Percentiles rank a stretch among this genome's conserved stretches.
Conservation (phyloP, 1,140 invertebrate genomes). For the Sinonovacula constricta region DNA sequence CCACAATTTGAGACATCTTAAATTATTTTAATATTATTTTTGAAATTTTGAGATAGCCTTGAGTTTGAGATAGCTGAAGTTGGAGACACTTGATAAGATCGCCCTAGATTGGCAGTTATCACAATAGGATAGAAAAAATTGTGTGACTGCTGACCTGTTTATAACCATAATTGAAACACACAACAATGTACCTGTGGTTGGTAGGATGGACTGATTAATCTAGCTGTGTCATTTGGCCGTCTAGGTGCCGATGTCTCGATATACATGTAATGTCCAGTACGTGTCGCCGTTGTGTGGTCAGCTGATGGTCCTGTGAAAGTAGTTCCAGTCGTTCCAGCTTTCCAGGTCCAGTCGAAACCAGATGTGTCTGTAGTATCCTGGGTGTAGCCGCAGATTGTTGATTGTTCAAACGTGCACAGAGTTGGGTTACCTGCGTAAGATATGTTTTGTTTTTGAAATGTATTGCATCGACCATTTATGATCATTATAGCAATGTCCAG, state of each 20-base stretch:
- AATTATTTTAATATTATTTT: no score
- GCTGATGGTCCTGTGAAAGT: conserved; percentile 16
- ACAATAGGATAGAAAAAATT: no score
- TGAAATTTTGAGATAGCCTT: no score
- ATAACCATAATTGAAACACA: no score
- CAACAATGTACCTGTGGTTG: conserved; percentile 50
- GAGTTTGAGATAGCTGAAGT: no score
- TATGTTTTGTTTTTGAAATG: conserved; percentile 60
- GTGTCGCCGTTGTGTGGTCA: conserved; percentile 48
- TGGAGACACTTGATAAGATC: no score
- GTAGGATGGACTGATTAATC: conserved; percentile 81
- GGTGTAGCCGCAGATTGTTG: conserved; percentile 49
- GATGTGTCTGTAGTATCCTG: conserved; percentile 59
- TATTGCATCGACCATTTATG: conserved; percentile 28
- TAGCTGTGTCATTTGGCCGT: conserved; percentile 82
- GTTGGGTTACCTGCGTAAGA: conserved; percentile 39
- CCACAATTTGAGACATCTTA: no score
- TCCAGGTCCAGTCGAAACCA: conserved; percentile 33
- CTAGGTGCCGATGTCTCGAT: conserved; percentile 55
- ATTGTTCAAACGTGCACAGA: conserved; percentile 49
- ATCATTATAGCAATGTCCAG: conserved; percentile 15
- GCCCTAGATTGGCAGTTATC: no score
- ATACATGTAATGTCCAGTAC: conserved; percentile 43
- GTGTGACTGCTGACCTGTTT: no score
- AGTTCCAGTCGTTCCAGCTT: conserved; percentile 14